Conservation (phyloP, 1,140 invertebrate genomes). For the Vanessa atalanta region DNA sequence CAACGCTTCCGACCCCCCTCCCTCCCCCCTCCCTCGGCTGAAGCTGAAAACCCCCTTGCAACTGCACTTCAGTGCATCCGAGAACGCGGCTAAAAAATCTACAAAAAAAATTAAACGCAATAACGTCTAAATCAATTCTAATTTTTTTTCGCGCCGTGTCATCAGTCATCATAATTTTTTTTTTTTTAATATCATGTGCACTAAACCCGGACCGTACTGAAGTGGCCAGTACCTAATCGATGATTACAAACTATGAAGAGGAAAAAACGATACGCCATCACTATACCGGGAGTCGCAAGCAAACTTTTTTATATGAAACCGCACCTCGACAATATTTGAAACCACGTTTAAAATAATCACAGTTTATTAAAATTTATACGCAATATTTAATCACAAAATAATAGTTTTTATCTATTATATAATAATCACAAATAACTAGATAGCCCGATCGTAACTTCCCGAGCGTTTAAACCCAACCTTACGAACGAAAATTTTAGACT, state of each 20-base stretch:
- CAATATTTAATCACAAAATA: slow-evolving; percentile 68
- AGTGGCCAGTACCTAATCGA: slow-evolving; percentile 42
- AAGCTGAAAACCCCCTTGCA: slow-evolving; percentile 67
- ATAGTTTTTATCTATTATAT: slow-evolving; percentile 32
- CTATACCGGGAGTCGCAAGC: slow-evolving; percentile 44
- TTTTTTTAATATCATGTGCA: slow-evolving; percentile 43
- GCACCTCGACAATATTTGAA: slow-evolving; percentile 65
- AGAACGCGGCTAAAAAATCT: slow-evolving; percentile 67
- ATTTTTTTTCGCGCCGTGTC: slow-evolving; percentile 29
- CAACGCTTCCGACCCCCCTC: slow-evolving; percentile 44
- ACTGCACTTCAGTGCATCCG: slow-evolving; percentile 77
- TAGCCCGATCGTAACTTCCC: slow-evolving; percentile 35
- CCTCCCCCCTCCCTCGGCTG: slow-evolving; percentile 44
- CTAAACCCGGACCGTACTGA: slow-evolving; percentile 8
- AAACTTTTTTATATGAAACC: slow-evolving; percentile 51
- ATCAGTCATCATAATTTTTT: slow-evolving; percentile 4
- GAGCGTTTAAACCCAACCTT: slow-evolving; percentile 57
- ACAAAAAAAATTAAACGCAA: slow-evolving; percentile 52
- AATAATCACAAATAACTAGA: slow-evolving; percentile 35
- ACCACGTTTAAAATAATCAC: slow-evolving; percentile 55
- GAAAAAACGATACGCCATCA: slow-evolving; percentile 64
- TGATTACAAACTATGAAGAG: slow-evolving; percentile 75
- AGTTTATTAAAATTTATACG: slow-evolving; percentile 70
- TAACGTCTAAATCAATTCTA: slow-evolving; percentile 27
- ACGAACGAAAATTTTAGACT: slow-evolving; percentile 79